These are phyloP conservation scores for Drosophila murphyi DNA, from an alignment of 1,140 invertebrate species.

Conservation along the genomic window DNA sequence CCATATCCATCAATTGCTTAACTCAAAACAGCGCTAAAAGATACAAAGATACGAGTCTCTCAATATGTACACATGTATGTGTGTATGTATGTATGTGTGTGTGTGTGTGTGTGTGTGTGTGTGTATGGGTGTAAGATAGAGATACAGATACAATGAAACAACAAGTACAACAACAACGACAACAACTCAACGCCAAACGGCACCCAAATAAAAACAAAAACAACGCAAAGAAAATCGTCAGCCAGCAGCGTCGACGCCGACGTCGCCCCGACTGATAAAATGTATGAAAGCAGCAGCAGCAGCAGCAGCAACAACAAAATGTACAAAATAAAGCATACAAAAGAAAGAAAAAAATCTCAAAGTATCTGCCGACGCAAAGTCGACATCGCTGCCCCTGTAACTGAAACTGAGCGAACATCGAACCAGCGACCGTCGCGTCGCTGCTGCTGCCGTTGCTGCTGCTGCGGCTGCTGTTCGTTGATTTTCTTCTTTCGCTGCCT, in stretches of 20 bases:
- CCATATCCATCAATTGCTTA: constrained; percentile 83
- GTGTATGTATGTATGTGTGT: constrained; percentile 7
- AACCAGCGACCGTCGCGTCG: constrained; percentile 28
- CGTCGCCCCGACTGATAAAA: constrained; percentile 71
- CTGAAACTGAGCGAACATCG: constrained; percentile 53
- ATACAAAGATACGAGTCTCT: constrained; percentile 70
- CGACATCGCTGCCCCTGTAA: constrained; percentile 49
- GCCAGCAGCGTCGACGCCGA: constrained; percentile 25
- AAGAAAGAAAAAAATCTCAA: constrained; percentile 64
- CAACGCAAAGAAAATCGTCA: constrained; percentile 72
- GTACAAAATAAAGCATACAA: constrained; percentile 36
- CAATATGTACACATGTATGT: constrained; percentile 2
- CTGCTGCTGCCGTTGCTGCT: constrained; percentile 24
- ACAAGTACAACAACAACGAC: constrained; percentile 42
- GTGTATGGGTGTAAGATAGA: constrained; percentile 40
- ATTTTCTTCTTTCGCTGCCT: constrained; percentile 73
- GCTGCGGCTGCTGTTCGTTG: constrained; percentile 52
- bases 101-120: constrained; percentile 18
- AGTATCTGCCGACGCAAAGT: constrained; percentile 68
- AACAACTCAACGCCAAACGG: constrained; percentile 55
- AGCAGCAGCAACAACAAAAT: constrained; percentile 19
- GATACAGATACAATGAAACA: constrained; percentile 58
- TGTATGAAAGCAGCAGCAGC: constrained; percentile 63
- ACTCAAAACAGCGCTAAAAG: constrained; percentile 82
- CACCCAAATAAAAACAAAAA: constrained; percentile 77